Evolutionary conservation across 2,888 invertebrate genomes (phyloP), one percentile per base, ranked within the genome.

Genomic region (Heliconius erato): DNA sequence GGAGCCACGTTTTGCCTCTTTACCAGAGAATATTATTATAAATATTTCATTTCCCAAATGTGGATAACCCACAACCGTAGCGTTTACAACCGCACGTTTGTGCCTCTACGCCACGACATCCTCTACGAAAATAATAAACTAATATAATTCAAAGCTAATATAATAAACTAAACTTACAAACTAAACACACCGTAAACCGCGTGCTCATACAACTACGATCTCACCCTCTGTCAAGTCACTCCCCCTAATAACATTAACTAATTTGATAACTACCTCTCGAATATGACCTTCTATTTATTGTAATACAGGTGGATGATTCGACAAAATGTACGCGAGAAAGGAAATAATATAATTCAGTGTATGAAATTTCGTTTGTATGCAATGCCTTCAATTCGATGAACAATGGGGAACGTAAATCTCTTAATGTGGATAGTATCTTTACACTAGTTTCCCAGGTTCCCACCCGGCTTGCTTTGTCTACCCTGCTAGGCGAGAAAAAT

Each of bases 201-300:
- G 59, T 76, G 59, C n/a, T 76, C n/a, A 59, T 59, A 59, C 28
- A 32, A 59, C 23, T 32, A 23, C n/a, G 32, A 12, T 59, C 28
- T 59, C 32, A 59, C n/a, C 54, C 74, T 35, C 32, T 35, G 74
- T 74, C 74, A 74, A 74, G 74, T 35, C 74, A 59, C 59, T 11
- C 12, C 74, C 7, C 7, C 23, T 74, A 74, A 74, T 74, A 74
- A 74, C 74, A 74, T 74, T 59, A 74, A 74, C 59, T 74, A 74
- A 74, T 74, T 74, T 74, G 74, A 59, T 59, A 74, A 74, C 74
- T n/a, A 35, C n/a, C 54, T 74, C 54, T 54, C 32, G 32, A 54
- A n/a, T 74, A 23, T 74, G 23, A 32, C 14, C 28, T 28, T 54
- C 14, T 59, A 59, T 74, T 74, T 74, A 59, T 35, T 35, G 54